phyloP scores from a whole-genome alignment of 2,888 invertebrate genomes.

The Synanthedon myopaeformis region DNA sequence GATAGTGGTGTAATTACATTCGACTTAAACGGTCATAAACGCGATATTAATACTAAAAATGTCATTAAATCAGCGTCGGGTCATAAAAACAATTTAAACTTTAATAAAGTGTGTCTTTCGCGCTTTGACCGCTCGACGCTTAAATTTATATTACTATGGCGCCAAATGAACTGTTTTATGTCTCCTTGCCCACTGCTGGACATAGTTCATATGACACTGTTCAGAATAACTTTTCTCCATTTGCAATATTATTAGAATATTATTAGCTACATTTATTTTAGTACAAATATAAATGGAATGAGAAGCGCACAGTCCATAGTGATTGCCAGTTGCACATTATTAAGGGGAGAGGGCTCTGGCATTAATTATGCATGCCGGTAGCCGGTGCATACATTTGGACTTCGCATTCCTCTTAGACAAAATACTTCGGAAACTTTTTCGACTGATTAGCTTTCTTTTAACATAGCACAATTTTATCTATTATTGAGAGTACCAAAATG shows the following conservation, averaged over 20 bases:
- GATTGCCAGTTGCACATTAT: background rate
- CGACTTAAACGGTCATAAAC: background rate
- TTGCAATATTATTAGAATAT: too few relatives aligned
- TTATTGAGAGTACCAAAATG: too few relatives aligned
- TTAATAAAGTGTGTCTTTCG: background rate
- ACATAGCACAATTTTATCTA: too few relatives aligned
- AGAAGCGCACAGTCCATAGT: background rate
- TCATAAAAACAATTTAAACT: background rate
- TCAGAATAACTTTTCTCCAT: too few relatives aligned
- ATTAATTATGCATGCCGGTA: constrained; percentile 21
- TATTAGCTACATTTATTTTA: too few relatives aligned
- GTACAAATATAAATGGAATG: too few relatives aligned
- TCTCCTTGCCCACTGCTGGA: background rate
- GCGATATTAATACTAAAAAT: background rate
- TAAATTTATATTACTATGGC: background rate
- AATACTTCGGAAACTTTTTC: too few relatives aligned
- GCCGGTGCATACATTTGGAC: constrained; percentile 13
- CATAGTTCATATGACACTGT: background rate
- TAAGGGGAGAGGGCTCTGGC: constrained; percentile 3
- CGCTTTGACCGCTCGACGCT: background rate
- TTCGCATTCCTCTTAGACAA: background rate
- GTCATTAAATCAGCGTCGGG: background rate
- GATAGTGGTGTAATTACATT: background rate
- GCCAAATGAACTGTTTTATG: background rate
- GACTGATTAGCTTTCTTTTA: too few relatives aligned